Conservation (phyloP, 2,888 invertebrate species). For the Melolontha melolontha region DNA sequence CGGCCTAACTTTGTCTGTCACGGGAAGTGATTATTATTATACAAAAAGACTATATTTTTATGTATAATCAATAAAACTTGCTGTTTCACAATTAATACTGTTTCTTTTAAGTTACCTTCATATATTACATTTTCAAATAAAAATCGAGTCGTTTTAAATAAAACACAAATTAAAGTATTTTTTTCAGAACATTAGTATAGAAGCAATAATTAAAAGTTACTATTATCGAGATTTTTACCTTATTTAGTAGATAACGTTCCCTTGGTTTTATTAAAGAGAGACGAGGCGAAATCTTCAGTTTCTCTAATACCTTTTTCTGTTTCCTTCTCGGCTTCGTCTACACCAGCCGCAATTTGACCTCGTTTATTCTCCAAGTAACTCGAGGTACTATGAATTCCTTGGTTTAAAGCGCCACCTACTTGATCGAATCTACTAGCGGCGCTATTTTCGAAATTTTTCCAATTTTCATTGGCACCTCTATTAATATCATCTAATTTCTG, state of each 20-base stretch:
- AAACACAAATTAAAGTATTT: too few relatives aligned
- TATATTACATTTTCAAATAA: too few relatives aligned
- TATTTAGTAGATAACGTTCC: constrained; percentile 48
- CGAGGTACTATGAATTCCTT: constrained; percentile 48
- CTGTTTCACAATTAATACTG: too few relatives aligned
- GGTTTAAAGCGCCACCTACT: constrained; percentile 45
- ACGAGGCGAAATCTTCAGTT: constrained; percentile 46
- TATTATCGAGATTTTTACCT: constrained; percentile 23
- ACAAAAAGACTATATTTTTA: too few relatives aligned
- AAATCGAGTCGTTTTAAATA: too few relatives aligned
- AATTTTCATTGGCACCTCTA: constrained; percentile 39
- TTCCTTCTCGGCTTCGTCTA: constrained; percentile 50
- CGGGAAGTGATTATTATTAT: too few relatives aligned
- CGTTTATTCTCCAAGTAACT: constrained; percentile 50
- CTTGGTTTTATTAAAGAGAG: constrained; percentile 50
- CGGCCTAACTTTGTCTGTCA: too few relatives aligned
- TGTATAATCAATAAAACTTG: too few relatives aligned
- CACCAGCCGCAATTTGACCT: constrained; percentile 50
- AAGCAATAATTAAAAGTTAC: too few relatives aligned
- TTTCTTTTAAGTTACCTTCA: too few relatives aligned
- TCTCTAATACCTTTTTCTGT: constrained; percentile 48
- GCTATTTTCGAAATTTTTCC: constrained; percentile 39
- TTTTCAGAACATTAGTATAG: too few relatives aligned
- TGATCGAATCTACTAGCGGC: constrained; percentile 46
- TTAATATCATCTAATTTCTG: constrained; percentile 44